Percentiles rank a stretch among this genome's conserved stretches.
Evolutionary conservation across 1,140 invertebrate species (phyloP).

Genomic region (Drosophila sturtevanti): DNA sequence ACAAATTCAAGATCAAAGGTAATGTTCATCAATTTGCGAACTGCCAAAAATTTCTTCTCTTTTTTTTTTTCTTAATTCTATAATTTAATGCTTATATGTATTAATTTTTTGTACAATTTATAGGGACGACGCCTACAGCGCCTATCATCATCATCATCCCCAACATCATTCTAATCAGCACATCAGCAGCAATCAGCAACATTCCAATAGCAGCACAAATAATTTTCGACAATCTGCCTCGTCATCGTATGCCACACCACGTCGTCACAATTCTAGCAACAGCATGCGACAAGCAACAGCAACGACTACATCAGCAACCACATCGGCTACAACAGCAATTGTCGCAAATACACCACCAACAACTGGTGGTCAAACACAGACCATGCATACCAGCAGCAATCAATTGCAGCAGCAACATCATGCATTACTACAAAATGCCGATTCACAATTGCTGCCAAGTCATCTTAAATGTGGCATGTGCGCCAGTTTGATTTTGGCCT

Average conservation of each 20-base stretch:
- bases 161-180: conserved; percentile 36
- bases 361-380: conserved; percentile 25
- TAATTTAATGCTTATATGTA: neutral
- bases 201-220: conserved; percentile 29
- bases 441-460: conserved; percentile 83
- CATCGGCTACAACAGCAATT: conserved; percentile 14
- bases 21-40: neutral
- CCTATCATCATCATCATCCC: conserved; percentile 48
- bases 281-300: conserved; percentile 53
- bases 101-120: neutral
- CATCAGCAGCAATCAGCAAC: conserved; percentile 30
- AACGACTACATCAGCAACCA: conserved; percentile 22
- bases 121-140: conserved; percentile 67
- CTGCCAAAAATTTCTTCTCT: neutral
- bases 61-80: too few species aligned
- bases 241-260: conserved; percentile 49
- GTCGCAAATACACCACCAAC: conserved; percentile 29
- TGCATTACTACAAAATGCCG: conserved; percentile 57
- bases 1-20: neutral
- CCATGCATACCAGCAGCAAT: conserved; percentile 32
- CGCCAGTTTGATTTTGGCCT: conserved; percentile 86
- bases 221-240: conserved; percentile 37
- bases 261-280: conserved; percentile 66
- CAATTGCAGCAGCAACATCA: conserved; percentile 68
- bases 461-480: conserved; percentile 87